phyloP scores from a whole-genome alignment of 92 coral and sea anemone species.

The Porites divaricata region DNA sequence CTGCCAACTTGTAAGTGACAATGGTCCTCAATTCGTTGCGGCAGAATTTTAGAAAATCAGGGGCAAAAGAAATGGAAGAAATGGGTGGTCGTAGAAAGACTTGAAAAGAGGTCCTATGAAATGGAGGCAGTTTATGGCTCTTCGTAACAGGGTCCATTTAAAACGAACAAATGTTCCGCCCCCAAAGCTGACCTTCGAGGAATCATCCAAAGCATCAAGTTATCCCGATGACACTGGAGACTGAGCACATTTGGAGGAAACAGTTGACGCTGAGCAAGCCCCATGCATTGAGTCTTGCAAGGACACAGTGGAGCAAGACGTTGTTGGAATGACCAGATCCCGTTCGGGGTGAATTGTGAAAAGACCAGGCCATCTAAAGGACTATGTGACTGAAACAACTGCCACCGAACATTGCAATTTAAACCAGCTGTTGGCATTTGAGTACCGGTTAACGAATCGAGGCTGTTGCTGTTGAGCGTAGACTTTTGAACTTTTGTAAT shows the following conservation, averaged over 20 bases:
- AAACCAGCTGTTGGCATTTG: neutral
- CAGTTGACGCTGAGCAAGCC: neutral
- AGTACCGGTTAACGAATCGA: neutral
- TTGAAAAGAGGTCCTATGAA: slow-evolving; percentile 39
- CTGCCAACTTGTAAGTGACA: slow-evolving; percentile 29
- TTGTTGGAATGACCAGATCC: neutral
- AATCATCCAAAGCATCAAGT: neutral
- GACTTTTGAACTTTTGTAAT: neutral
- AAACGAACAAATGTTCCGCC: slow-evolving; percentile 15
- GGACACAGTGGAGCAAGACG: neutral
- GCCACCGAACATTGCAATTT: neutral
- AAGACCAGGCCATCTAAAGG: neutral
- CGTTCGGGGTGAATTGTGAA: neutral
- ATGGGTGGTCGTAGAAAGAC: slow-evolving; percentile 30
- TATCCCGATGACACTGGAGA: neutral
- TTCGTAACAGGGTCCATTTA: slow-evolving; percentile 44
- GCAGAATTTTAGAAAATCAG: slow-evolving; percentile 34
- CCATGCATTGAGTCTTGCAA: neutral
- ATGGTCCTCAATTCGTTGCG: slow-evolving; percentile 57
- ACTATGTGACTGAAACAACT: neutral
- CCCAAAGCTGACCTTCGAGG: neutral
- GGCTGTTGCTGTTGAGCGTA: neutral
- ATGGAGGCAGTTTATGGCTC: slow-evolving; percentile 22
- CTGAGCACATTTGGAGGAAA: neutral
- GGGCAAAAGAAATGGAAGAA: slow-evolving; percentile 48